Conservation (phyloP, 1,140 invertebrate species). For the Pseudachorutes palmiensis region DNA sequence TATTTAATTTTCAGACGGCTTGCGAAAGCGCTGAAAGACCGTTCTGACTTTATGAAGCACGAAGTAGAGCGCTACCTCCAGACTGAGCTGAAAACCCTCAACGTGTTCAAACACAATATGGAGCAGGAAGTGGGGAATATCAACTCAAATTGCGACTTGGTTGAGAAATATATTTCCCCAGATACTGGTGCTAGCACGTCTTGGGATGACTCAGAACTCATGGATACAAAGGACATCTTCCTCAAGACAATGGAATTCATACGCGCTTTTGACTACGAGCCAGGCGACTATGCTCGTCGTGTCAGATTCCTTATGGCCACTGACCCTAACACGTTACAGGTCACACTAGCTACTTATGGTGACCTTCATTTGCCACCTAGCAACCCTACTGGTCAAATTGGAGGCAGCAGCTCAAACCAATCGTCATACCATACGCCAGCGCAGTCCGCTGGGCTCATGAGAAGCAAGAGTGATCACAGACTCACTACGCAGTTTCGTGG, state of each 20-base stretch:
- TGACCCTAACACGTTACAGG: conserved; percentile 78
- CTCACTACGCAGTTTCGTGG: conserved; percentile 79
- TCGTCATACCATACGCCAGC: conserved; percentile 20
- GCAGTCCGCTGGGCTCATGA: conserved; percentile 62
- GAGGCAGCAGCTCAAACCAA: not conserved
- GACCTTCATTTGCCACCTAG: conserved; percentile 64
- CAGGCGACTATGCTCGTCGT: conserved; percentile 73
- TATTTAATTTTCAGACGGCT: conserved; percentile 54
- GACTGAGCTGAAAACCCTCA: conserved; percentile 70
- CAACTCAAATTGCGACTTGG: conserved; percentile 86
- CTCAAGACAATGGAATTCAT: conserved; percentile 87
- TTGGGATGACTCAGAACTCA: conserved; percentile 79
- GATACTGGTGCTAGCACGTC: conserved; percentile 52
- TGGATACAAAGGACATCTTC: conserved; percentile 83
- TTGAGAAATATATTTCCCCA: conserved; percentile 86
- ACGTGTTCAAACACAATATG: conserved; percentile 38
- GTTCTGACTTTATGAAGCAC: conserved; percentile 74
- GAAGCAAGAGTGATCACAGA: conserved; percentile 87
- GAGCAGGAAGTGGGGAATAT: conserved; percentile 80
- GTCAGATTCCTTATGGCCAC: conserved; percentile 76
- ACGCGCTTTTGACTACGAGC: conserved; percentile 85
- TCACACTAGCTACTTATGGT: conserved; percentile 74
- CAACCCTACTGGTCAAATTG: conserved; percentile 44
- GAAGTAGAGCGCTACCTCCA: conserved; percentile 82
- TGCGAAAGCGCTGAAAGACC: conserved; percentile 81